These are phyloP conservation scores for Acrocephalus scirpaceus DNA, from an alignment of 2,797 vertebrate species.

Conservation along the genomic window DNA sequence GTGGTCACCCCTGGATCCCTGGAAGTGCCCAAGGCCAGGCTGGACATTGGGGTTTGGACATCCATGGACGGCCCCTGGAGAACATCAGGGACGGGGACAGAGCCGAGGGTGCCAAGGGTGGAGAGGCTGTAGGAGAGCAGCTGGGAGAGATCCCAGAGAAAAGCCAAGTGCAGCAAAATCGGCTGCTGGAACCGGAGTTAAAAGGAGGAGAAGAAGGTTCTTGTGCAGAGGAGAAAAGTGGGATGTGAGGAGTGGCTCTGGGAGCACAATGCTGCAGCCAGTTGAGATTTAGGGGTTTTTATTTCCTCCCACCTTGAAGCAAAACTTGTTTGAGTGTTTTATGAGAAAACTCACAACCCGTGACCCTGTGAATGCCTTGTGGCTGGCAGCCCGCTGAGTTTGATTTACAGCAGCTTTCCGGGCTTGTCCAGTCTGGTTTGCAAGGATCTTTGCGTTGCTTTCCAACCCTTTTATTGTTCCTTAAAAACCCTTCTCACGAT, in stretches of 20 bases:
- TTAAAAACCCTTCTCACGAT: fast-evolving
- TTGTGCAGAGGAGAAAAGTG: background rate
- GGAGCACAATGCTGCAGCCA: fast-evolving
- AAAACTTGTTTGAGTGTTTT: background rate
- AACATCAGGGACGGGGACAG: background rate
- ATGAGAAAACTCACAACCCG: fast-evolving
- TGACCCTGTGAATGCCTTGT: background rate
- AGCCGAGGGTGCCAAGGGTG: fast-evolving
- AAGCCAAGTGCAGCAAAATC: background rate
- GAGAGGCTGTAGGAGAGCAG: background rate
- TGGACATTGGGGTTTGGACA: background rate
- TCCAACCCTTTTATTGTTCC: background rate
- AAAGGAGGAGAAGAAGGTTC: background rate
- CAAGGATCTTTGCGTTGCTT: background rate
- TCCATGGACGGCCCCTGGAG: background rate
- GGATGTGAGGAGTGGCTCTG: fast-evolving
- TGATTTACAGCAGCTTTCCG: background rate
- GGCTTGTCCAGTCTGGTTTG: background rate
- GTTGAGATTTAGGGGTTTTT: fast-evolving
- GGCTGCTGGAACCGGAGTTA: fast-evolving
- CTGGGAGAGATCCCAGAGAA: background rate
- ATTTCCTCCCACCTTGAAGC: background rate
- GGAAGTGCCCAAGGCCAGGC: background rate
- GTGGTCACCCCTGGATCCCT: background rate
- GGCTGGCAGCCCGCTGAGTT: background rate